A percentile compares a stretch with the other conserved stretches of the same genome.
These are phyloP conservation scores for Cylas formicarius DNA, from an alignment of 1,140 invertebrate genomes.

Conservation along the genomic window DNA sequence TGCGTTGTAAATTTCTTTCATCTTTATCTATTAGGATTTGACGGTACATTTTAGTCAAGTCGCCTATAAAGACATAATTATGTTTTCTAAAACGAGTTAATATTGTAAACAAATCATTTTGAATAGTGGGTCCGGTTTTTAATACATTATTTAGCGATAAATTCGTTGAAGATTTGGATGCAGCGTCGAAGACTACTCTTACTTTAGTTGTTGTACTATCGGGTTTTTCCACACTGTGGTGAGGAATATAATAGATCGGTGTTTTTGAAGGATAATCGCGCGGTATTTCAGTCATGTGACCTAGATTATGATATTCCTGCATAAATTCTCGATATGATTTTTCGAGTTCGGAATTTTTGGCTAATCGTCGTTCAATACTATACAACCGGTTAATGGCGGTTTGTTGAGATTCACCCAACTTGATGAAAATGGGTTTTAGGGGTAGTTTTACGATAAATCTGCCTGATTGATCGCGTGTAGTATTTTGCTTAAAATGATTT, in stretches of 20 bases:
- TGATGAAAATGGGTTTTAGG: conserved; percentile 9
- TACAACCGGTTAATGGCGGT: conserved; percentile 22
- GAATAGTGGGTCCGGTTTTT: conserved; percentile 31
- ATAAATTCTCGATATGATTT: conserved; percentile 35
- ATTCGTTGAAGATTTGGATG: conserved; percentile 24
- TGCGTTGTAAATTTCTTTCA: conserved; percentile 35
- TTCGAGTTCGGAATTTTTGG: conserved; percentile 23
- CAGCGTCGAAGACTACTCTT: conserved; percentile 20
- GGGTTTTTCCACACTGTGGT: conserved; percentile 38
- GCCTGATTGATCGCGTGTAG: conserved; percentile 7
- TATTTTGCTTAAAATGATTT: conserved; percentile 15
- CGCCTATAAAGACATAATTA: conserved; percentile 30
- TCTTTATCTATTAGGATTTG: conserved; percentile 33
- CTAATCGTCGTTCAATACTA: conserved; percentile 18
- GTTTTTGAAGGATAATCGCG: conserved; percentile 5
- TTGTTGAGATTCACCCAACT: conserved; percentile 25
- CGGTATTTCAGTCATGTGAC: conserved; percentile 33
- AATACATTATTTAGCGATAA: conserved; percentile 29
- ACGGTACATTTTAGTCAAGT: conserved; percentile 43
- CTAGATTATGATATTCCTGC: conserved; percentile 37
- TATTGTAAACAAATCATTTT: conserved; percentile 30
- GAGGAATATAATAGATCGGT: conserved; percentile 28
- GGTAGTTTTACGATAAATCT: conserved; percentile 21
- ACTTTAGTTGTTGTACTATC: conserved; percentile 33
- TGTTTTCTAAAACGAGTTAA: conserved; percentile 35